Percentiles rank a stretch among this genome's conserved stretches.
phyloP scores from a whole-genome alignment of 92 coral and sea anemone species.

The Actinernus sp. region DNA sequence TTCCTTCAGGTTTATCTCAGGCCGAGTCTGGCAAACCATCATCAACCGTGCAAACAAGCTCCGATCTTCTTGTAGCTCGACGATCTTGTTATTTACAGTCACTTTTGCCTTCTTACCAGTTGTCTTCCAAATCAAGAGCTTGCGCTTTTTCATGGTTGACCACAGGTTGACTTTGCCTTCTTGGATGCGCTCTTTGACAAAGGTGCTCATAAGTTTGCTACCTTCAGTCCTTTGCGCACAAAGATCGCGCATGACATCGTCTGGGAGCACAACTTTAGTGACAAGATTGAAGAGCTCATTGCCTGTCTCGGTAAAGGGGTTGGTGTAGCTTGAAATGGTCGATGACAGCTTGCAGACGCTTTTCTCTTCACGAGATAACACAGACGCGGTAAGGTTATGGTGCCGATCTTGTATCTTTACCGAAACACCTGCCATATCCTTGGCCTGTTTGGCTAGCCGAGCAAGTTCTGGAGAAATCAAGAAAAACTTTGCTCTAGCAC shows the following conservation, averaged over 20 bases:
- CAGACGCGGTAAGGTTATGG: slow-evolving; percentile 43
- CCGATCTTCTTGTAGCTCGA: slow-evolving; percentile 50
- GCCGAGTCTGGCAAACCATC: not conserved
- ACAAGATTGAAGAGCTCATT: slow-evolving; percentile 54
- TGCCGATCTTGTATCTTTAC: slow-evolving; percentile 37
- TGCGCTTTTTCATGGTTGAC: slow-evolving; percentile 45
- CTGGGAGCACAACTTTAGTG: slow-evolving; percentile 52
- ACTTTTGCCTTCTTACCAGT: slow-evolving; percentile 11
- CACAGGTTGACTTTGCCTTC: slow-evolving; percentile 21
- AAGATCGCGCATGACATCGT: slow-evolving; percentile 21
- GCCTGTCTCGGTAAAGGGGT: slow-evolving; percentile 55
- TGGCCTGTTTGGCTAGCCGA: slow-evolving; percentile 57
- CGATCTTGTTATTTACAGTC: slow-evolving; percentile 6
- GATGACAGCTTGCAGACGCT: slow-evolving; percentile 29
- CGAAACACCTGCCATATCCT: slow-evolving; percentile 58
- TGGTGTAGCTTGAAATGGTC: slow-evolving; percentile 44
- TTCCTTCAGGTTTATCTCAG: slow-evolving; percentile 35
- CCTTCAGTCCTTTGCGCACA: slow-evolving; percentile 17
- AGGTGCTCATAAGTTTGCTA: slow-evolving; percentile 9
- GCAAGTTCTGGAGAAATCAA: slow-evolving; percentile 61
- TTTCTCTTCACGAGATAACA: slow-evolving; percentile 47
- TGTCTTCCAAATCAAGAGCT: slow-evolving; percentile 40
- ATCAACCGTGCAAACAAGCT: slow-evolving; percentile 39
- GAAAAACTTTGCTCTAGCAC: slow-evolving; percentile 60
- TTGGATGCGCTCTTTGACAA: slow-evolving; percentile 40